A percentile compares a stretch with the other conserved stretches of the same genome.
These are phyloP conservation scores for Gerosis bhagava DNA, from an alignment of 2,888 invertebrate genomes.

Conservation along the genomic window DNA sequence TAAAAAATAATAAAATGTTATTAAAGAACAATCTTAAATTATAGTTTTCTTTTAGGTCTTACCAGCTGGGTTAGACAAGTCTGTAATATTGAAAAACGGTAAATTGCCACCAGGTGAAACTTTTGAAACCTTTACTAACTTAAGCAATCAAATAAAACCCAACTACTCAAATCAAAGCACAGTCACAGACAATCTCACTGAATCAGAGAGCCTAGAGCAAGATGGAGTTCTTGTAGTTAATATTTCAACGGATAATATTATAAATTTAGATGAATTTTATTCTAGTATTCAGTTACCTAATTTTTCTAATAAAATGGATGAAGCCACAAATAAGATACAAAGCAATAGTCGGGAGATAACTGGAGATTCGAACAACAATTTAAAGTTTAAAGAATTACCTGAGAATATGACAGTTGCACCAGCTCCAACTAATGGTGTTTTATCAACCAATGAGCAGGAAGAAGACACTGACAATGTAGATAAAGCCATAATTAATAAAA, in stretches of 20 bases:
- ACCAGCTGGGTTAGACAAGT: constrained; percentile 69
- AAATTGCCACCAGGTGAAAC: constrained; percentile 64
- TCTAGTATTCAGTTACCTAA: constrained; percentile 65
- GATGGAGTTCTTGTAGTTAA: constrained; percentile 76
- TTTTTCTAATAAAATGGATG: constrained; percentile 67
- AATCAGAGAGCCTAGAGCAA: constrained; percentile 75
- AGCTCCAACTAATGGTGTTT: constrained; percentile 71
- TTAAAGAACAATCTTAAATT: too few relatives aligned
- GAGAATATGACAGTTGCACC: constrained; percentile 74
- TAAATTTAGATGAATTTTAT: constrained; percentile 72
- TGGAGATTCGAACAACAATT: constrained; percentile 65
- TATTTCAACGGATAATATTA: constrained; percentile 68
- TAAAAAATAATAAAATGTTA: too few relatives aligned
- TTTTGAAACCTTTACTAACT: constrained; percentile 47
- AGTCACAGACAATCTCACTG: constrained; percentile 65
- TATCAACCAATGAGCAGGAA: constrained; percentile 62
- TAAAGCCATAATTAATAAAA: constrained; percentile 51
- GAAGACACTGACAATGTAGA: constrained; percentile 46
- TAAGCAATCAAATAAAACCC: constrained; percentile 47
- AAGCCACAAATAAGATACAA: constrained; percentile 78
- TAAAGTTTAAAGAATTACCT: constrained; percentile 67
- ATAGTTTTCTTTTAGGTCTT: constrained; percentile 44
- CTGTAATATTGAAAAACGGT: constrained; percentile 67
- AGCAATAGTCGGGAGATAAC: constrained; percentile 80
- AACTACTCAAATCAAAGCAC: constrained; percentile 54